Evolutionary conservation across 2,113 vertebrate genomes (phyloP).

Genomic region (Carlito syrichta): DNA sequence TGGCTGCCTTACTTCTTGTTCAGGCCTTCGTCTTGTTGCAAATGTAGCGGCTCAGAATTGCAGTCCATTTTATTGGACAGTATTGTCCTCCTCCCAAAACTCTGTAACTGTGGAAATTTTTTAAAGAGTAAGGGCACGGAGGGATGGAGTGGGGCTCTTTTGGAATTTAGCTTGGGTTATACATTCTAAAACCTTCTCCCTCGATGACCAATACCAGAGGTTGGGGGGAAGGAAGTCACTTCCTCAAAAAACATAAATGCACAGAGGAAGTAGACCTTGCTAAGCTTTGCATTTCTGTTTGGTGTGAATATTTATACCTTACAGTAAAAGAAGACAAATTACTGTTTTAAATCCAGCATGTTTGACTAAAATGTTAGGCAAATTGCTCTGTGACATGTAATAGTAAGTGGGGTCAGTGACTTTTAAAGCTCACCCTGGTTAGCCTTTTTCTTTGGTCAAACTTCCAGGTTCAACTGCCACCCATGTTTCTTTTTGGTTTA

Average conservation of each 20-base stretch:
- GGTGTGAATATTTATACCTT: slow-evolving; percentile 53
- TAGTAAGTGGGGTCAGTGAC: not conserved
- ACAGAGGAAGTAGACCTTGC: not conserved
- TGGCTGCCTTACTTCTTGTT: slow-evolving; percentile 17
- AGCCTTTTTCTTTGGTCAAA: not conserved
- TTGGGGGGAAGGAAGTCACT: not conserved
- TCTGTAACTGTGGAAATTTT: not conserved
- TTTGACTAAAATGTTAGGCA: slow-evolving; percentile 1
- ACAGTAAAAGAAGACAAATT: slow-evolving; percentile 53
- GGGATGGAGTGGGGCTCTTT: not conserved
- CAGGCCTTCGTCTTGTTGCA: not conserved
- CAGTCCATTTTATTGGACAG: not conserved
- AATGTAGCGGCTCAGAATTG: slow-evolving; percentile 2
- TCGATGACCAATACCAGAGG: not conserved
- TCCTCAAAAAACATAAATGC: not conserved
- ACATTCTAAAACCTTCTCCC: not conserved
- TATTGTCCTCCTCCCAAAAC: not conserved
- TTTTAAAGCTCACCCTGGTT: slow-evolving; percentile 18
- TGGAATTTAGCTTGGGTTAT: not conserved
- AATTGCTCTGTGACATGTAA: not conserved
- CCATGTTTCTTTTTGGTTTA: not conserved
- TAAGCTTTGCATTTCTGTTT: slow-evolving; percentile 34
- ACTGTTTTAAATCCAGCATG: slow-evolving; percentile 51
- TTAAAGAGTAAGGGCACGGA: not conserved
- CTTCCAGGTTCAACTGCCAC: not conserved